Evolutionary conservation across 2,888 invertebrate genomes (phyloP), one percentile per base, ranked within the genome.

Genomic region (Zootermopsis nevadensis): DNA sequence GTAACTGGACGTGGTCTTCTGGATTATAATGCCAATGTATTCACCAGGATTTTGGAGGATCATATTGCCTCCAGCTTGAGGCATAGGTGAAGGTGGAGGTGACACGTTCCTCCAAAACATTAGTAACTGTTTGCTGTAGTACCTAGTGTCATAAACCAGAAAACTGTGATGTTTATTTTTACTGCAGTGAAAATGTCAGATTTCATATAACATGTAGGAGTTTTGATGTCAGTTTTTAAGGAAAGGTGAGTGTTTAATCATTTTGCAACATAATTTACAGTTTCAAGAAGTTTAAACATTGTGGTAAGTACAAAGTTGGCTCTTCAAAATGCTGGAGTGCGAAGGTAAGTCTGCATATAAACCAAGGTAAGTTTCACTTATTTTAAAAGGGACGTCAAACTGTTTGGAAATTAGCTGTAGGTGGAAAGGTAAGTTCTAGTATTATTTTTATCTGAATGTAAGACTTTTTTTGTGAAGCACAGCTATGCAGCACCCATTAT

Each of bases 301-400:
- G 19, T 38, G 74, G 74, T 74, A 74, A 74, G 74, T 74, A 74
- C n/a, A 33, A 38, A 38, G 74, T 74, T 74, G 74, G 38, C 7
- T 33, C 24, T n/a, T 0, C n/a, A 74, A 22, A 66, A 66, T 10
- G 3, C 22, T 69, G 8, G 8, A 22, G 31, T 74, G 33, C 2
- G n/a, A 74, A 74, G 74, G 74, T 74, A 74, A 74, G 74, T 69
- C 69, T 15, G 30, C 69, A 69, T 12, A 30, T 31, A 30, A 33
- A 33, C 22, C 15, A 22, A 69, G 69, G 69, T 69, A 31, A 74
- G 38, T 35, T 33, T n/a, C 24, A 38, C 0, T 74, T 74, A 22
- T n/a, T 38, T n/a, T n/a, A 12, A 69, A 22, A 24, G 10, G 74
- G 22, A 74, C 74, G 27, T 74, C 74, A 74, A 2, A 42, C 15